Percentiles rank a stretch among this genome's conserved stretches.
phyloP scores from a whole-genome alignment of 2,888 invertebrate species.

The Epinotia demarniana region DNA sequence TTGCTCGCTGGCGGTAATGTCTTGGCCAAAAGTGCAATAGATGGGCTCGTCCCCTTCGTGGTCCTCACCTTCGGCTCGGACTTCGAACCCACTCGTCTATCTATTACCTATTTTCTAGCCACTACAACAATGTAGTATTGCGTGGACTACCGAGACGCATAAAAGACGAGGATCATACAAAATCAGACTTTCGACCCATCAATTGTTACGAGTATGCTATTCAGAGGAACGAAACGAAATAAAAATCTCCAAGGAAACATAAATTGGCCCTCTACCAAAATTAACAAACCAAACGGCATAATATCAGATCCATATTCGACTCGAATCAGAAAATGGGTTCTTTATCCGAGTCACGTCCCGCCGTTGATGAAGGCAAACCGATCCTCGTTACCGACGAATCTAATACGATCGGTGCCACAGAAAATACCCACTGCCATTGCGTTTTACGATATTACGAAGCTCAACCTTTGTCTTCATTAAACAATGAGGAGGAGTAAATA shows the following conservation, averaged over 20 bases:
- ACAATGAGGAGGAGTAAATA: not conserved
- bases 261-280: conserved; percentile 8
- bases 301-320: conserved; percentile 42
- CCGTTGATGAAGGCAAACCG: conserved; percentile 46
- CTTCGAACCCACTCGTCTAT: no score
- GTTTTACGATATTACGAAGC: conserved; percentile 39
- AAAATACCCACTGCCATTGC: conserved; percentile 41
- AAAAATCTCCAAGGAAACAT: not conserved
- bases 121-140: no score
- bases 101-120: no score
- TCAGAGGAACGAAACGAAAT: not conserved
- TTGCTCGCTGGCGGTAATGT: no score
- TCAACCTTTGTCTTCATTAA: conserved; percentile 31
- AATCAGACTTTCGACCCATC: not conserved
- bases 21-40: no score
- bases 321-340: conserved; percentile 40
- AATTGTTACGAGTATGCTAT: not conserved
- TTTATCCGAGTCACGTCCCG: conserved; percentile 46
- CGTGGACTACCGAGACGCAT: no score
- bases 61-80: no score
- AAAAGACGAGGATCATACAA: no score
- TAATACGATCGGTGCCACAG: conserved; percentile 41
- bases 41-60: no score
- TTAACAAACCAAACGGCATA: conserved; percentile 42
- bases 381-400: conserved; percentile 46